phyloP scores from a whole-genome alignment of 2,113 vertebrate species.

The Agelaius tricolor region DNA sequence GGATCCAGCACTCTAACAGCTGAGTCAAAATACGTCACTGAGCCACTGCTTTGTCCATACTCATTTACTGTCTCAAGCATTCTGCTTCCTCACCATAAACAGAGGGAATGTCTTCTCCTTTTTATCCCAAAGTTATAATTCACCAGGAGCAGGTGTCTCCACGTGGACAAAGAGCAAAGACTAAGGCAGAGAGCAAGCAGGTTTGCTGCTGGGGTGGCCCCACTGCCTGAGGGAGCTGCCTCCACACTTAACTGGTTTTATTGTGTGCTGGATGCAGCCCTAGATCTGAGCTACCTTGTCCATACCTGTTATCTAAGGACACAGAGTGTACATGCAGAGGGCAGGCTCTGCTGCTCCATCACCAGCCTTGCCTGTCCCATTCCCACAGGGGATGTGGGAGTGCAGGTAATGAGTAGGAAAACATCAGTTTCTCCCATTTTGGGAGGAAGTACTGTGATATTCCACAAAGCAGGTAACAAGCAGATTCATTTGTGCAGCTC shows the following conservation, averaged over 20 bases:
- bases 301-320: background rate
- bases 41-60: background rate
- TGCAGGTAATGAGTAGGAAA: background rate
- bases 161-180: accelerated
- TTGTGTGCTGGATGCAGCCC: background rate
- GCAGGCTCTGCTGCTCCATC: background rate
- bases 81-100: background rate
- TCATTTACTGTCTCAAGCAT: background rate
- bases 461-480: background rate
- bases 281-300: background rate
- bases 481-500: background rate
- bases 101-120: background rate
- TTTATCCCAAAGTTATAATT: background rate
- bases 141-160: background rate
- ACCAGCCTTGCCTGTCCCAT: background rate
- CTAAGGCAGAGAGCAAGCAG: background rate
- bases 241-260: background rate
- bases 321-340: background rate
- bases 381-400: background rate
- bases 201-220: background rate
- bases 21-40: background rate
- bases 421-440: background rate
- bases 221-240: background rate
- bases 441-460: background rate
- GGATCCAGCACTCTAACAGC: background rate